Evolutionary conservation across 2,888 invertebrate genomes (phyloP).

Genomic region (Temnothorax unifasciatus): DNA sequence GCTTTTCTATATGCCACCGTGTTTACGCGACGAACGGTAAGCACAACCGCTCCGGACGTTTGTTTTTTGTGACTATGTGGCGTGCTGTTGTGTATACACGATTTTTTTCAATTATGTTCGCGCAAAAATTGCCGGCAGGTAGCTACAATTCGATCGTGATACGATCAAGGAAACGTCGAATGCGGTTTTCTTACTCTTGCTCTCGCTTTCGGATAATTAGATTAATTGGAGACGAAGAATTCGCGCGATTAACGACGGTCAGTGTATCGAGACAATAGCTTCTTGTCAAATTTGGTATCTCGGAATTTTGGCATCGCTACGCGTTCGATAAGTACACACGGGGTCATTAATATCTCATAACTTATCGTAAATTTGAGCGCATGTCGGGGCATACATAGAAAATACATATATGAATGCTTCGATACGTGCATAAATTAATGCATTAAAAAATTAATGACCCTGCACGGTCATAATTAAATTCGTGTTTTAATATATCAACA

Average conservation of each 20-base stretch:
- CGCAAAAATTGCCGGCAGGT: background rate
- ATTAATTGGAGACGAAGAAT: background rate
- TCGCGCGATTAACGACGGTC: background rate
- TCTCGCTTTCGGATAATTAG: background rate
- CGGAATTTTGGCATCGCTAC: background rate
- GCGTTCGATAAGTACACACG: background rate
- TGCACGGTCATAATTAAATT: background rate
- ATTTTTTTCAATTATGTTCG: too few relatives aligned
- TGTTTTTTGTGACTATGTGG: too few relatives aligned
- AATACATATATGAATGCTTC: background rate
- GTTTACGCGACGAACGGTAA: too few relatives aligned
- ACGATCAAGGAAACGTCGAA: background rate
- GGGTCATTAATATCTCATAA: background rate
- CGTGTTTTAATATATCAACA: background rate
- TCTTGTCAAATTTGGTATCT: background rate
- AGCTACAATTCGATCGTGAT: too few relatives aligned
- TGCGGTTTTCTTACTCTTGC: background rate
- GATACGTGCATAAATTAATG: constrained; percentile 4
- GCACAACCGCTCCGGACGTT: too few relatives aligned
- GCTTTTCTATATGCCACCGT: too few relatives aligned
- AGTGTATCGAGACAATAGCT: background rate
- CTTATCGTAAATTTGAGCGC: background rate
- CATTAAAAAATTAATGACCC: background rate
- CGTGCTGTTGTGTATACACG: too few relatives aligned
- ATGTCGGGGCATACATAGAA: background rate